Evolutionary conservation across 2,113 vertebrate species (phyloP).

Genomic region (Lanius collurio): DNA sequence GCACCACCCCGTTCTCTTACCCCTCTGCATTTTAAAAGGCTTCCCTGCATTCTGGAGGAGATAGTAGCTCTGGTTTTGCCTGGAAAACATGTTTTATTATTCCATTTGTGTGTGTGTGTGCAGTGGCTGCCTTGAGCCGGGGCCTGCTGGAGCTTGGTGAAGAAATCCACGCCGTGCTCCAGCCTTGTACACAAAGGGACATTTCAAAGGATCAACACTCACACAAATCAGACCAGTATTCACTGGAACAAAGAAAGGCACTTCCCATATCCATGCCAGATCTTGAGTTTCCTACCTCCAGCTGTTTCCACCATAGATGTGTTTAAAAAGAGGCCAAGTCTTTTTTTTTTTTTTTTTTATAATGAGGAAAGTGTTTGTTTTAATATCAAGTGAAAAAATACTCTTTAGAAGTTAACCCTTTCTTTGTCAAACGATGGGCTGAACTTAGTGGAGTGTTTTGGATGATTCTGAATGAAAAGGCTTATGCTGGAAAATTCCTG

Average conservation of each 20-base stretch:
- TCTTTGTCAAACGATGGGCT: not conserved
- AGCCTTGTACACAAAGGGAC: conserved; percentile 1
- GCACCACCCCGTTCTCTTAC: not conserved
- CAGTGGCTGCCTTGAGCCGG: not conserved
- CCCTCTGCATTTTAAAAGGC: not conserved
- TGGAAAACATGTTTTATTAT: not conserved
- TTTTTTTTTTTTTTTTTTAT: conserved; percentile 14
- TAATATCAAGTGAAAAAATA: conserved; percentile 43
- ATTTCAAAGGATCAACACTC: conserved; percentile 27
- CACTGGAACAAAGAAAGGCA: conserved; percentile 62
- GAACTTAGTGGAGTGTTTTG: not conserved
- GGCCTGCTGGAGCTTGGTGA: not conserved
- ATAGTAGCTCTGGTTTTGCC: not conserved
- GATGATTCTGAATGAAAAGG: conserved; percentile 31
- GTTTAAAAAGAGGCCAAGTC: conserved; percentile 49
- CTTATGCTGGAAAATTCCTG: conserved; percentile 1
- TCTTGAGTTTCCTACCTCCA: conserved; percentile 62
- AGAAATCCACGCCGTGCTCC: not conserved
- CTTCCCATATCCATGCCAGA: conserved; percentile 60
- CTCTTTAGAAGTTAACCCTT: conserved; percentile 26
- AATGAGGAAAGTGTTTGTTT: conserved; percentile 52
- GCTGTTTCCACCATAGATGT: conserved; percentile 62
- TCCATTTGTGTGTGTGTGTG: fast-evolving
- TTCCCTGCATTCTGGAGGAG: not conserved
- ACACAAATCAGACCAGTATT: conserved; percentile 37